Base-by-base conservation (phyloP, 2,797 vertebrate species). In the Masticophis lateralis region DNA sequence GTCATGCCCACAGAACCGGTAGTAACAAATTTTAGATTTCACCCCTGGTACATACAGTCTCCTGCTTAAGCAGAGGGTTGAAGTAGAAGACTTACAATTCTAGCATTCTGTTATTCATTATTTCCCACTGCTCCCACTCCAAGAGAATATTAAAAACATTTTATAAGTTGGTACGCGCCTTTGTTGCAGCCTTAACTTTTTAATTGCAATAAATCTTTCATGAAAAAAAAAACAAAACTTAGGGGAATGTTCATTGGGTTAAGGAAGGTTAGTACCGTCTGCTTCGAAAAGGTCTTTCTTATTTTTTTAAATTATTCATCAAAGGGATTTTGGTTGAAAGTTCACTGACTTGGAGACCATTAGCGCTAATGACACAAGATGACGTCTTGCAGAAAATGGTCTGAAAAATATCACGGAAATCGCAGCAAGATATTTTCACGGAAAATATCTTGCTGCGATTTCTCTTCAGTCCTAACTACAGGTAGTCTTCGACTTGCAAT, bases 281-380 rank as follows among this genome's bases (percentile, higher is more conserved):
- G 37, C 55, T 60, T 51, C 14, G 43, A 69, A 69, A 69, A 74
- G 79, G 3, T 5, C 27, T 89, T 66, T 20, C 79, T 86, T 61
- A 10, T 27, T 63, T 57, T 90, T 79, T 90, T 90, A 37, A 74
- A 53, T 94, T 90, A 90, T 87, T 90, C 74, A 87, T 28, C 61
- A 88, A 47, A 47, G 2, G 60, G 60, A 32, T n/a, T 2, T 27
- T 11, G 55, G 37, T 28, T 61, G 20, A 69, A 87, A n/a, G 13
- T 9, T 90, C 27, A 22, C 55, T 61, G 32, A 69, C 27, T 28
- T 86, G 27, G 47, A 27, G 51, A 27, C 32, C 5, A 32, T 63
- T 32, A 28, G 22, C 53, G 37, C 55, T 55, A 69, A 57, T 69
- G 51, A 51, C 3, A 43, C 25, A 27, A 25, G 12, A 51, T 53